Conservation (phyloP, 2,888 invertebrate species). For the Odontomyia ornata region DNA sequence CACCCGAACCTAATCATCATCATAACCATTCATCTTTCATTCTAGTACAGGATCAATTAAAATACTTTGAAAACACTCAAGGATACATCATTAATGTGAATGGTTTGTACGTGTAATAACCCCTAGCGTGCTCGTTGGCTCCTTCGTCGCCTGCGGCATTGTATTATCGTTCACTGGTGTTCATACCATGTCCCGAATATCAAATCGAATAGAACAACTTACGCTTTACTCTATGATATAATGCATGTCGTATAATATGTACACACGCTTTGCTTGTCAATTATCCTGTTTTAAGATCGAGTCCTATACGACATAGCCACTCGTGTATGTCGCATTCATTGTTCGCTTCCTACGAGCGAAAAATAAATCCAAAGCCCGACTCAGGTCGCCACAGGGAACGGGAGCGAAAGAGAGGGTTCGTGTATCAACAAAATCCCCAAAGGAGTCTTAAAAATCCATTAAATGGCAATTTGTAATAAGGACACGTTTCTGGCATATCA, state of each 20-base stretch:
- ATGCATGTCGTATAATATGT: conserved; percentile 4
- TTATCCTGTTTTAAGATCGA: conserved; percentile 30
- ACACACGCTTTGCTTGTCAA: conserved; percentile 34
- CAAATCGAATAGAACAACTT: conserved; percentile 5
- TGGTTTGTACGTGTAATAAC: conserved; percentile 15
- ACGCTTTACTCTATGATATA: neutral
- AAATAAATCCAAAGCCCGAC: neutral
- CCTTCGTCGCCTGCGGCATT: neutral
- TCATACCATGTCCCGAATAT: neutral
- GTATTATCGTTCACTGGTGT: neutral
- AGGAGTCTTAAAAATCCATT: conserved; percentile 51
- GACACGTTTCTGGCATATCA: conserved; percentile 51
- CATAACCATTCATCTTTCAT: neutral
- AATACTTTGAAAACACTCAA: conserved; percentile 16
- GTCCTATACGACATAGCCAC: conserved; percentile 13
- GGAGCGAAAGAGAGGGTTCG: no score
- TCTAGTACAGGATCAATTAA: conserved; percentile 21
- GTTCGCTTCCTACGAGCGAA: conserved; percentile 6
- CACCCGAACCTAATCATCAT: neutral
- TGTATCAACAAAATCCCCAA: conserved; percentile 45
- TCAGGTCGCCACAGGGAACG: neutral
- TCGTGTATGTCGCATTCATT: conserved; percentile 20
- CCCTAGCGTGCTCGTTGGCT: neutral
- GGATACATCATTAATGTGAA: conserved; percentile 17
- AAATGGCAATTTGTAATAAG: conserved; percentile 51